Percentiles rank a stretch among this genome's conserved stretches.
Conservation (phyloP, 2,797 vertebrate genomes). For the Notolabrus celidotus region DNA sequence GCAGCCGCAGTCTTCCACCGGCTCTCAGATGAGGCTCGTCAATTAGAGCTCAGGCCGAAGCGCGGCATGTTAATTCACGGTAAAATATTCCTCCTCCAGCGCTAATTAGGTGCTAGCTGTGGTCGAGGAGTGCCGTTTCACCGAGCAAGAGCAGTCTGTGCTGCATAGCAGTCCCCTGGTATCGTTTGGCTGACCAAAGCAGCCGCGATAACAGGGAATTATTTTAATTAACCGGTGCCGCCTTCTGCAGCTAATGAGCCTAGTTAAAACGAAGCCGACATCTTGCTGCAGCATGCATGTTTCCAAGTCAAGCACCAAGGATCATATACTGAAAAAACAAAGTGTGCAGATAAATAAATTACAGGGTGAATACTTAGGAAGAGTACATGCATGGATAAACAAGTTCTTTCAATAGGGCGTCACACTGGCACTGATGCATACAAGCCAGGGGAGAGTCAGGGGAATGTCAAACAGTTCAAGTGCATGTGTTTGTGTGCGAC, state of each 20-base stretch:
- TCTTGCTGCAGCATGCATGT: slow-evolving; percentile 70
- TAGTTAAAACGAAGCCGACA: slow-evolving; percentile 77
- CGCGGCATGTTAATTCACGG: slow-evolving; percentile 82
- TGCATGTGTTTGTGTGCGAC: background rate
- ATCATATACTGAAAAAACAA: slow-evolving; percentile 52
- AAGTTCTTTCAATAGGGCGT: slow-evolving; percentile 35
- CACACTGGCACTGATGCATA: slow-evolving; percentile 1
- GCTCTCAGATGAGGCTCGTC: slow-evolving; percentile 80
- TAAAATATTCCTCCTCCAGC: slow-evolving; percentile 87
- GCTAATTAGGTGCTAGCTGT: slow-evolving; percentile 87
- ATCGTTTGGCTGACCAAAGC: slow-evolving; percentile 87
- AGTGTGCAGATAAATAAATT: slow-evolving; percentile 65
- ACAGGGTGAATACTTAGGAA: slow-evolving; percentile 43
- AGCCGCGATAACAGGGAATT: slow-evolving; percentile 85
- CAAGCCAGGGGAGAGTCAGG: slow-evolving; percentile 6
- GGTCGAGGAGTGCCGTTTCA: slow-evolving; percentile 75
- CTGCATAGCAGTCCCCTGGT: slow-evolving; percentile 80
- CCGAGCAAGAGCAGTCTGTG: slow-evolving; percentile 78
- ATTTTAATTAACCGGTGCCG: slow-evolving; percentile 89
- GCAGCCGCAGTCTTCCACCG: slow-evolving; percentile 66
- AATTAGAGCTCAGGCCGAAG: slow-evolving; percentile 82
- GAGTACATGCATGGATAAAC: slow-evolving; percentile 41
- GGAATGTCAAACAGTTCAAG: slow-evolving; percentile 13
- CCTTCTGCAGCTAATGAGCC: slow-evolving; percentile 87
- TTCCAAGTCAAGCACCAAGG: slow-evolving; percentile 38